A percentile compares a stretch with the other conserved stretches of the same genome.
phyloP scores from a whole-genome alignment of 2,888 invertebrate species.

The Macaria liturata region DNA sequence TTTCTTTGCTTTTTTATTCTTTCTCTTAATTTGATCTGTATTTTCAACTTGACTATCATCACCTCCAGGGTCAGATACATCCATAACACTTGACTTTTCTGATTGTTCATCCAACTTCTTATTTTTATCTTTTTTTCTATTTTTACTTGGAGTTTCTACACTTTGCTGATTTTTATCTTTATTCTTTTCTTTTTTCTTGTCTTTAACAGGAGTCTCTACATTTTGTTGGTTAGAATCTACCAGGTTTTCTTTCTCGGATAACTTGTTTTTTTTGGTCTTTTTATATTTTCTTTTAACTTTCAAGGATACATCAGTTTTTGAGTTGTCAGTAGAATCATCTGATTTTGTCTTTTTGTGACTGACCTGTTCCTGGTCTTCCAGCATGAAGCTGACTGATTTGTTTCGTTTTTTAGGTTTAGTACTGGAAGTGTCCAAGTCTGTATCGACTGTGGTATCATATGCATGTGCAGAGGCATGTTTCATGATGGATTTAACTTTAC shows the following conservation, averaged over 20 bases:
- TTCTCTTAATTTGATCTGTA: conserved; percentile 21
- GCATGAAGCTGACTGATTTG: conserved; percentile 72
- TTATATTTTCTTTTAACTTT: conserved; percentile 31
- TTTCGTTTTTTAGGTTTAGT: conserved; percentile 65
- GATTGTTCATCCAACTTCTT: conserved; percentile 24
- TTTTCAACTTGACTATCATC: conserved; percentile 17
- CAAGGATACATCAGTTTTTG: conserved; percentile 25
- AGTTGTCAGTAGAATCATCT: conserved; percentile 41
- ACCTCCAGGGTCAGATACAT: conserved; percentile 19
- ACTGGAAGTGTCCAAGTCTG: conserved; percentile 30
- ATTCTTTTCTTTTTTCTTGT: conserved; percentile 20
- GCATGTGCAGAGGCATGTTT: conserved; percentile 41
- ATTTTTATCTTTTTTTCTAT: conserved; percentile 20
- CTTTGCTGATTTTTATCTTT: conserved; percentile 27
- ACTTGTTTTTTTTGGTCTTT: conserved; percentile 32
- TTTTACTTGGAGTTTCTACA: conserved; percentile 6
- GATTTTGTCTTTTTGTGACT: conserved; percentile 64
- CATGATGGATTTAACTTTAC: conserved; percentile 60
- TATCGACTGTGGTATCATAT: conserved; percentile 41
- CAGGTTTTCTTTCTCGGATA: conserved; percentile 47
- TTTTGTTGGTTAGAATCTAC: conserved; percentile 28
- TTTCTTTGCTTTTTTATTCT: conserved; percentile 46
- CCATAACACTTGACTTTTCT: conserved; percentile 25
- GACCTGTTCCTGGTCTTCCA: conserved; percentile 62
- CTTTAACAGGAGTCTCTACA: conserved; percentile 6